Base-by-base conservation (phyloP, 2,113 vertebrate genomes). In the Equus quagga region DNA sequence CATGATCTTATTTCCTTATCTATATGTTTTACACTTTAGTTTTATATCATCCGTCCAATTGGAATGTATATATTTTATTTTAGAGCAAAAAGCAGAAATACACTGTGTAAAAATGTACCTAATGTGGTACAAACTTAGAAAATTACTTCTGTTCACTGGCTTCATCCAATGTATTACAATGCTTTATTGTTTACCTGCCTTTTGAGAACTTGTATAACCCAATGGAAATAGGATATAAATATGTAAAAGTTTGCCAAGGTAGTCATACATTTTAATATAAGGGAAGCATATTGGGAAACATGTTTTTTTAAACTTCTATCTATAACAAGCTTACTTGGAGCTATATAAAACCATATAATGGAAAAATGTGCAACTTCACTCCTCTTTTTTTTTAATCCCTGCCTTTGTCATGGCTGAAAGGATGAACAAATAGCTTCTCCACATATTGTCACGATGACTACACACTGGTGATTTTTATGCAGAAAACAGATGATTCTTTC, bases 221-320 rank as follows among this genome's bases (percentile, higher is more conserved):
- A 85, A 11, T 72, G 17, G 6, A 90, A 95, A 14, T 64, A 36
- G 21, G 6, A 46, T 82, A 94, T 96, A 93, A 97, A 96, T 93
- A 92, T 94, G 49, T 78, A 96, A 64, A 65, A 89, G 23, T 15
- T 49, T 92, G 19, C 15, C 28, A 83, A 82, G 62, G 46, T 7
- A 65, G 62, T 64, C 89, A 97, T 91, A 54, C 78, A 96, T 85
- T 97, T 98, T 96, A 88, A 97, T 94, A 54, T 64, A 65, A 83
- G 8, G 24, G 4, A 89, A 91, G 6, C 13, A 70, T 85, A 56
- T 36, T 49, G 44, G 28, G 31, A 91, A 33, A 82, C 51, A 75
- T 5, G 83, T 79, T 73, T 86, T 60, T 78, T 17, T 36, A 80
- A 78, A 65, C 26, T 62, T 88, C 75, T 92, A 60, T 21, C n/a